Conservation (phyloP, 2,888 invertebrate genomes). For the Clivina fossor region DNA sequence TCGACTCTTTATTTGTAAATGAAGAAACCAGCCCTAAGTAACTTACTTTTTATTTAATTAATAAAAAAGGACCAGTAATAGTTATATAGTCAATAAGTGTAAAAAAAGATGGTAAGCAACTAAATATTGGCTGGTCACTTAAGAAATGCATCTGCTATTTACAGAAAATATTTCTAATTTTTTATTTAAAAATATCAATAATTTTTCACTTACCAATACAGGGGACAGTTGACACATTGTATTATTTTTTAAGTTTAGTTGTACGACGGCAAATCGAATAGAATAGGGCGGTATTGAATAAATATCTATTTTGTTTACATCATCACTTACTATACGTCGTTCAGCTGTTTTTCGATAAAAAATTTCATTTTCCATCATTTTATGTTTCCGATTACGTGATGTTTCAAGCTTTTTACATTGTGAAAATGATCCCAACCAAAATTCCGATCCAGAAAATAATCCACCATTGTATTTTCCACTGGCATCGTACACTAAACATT, state of each 20-base stretch:
- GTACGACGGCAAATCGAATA: constrained; percentile 19
- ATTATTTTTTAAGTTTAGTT: constrained; percentile 6
- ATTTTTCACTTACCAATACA: constrained; percentile 13
- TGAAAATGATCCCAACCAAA: constrained; percentile 30
- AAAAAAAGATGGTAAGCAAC: background rate
- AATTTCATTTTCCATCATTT: background rate
- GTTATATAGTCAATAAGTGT: background rate
- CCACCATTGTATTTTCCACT: constrained; percentile 29
- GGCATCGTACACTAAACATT: constrained; percentile 24
- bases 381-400: background rate
- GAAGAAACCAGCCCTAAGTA: background rate
- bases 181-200: background rate
- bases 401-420: constrained; percentile 25
- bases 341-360: constrained; percentile 13
- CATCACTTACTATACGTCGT: constrained; percentile 11
- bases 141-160: background rate
- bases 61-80: background rate
- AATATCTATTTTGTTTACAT: constrained; percentile 13
- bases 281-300: constrained; percentile 21
- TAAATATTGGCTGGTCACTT: background rate
- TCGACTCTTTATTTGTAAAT: too few species aligned
- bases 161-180: background rate
- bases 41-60: background rate
- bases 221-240: constrained; percentile 15
- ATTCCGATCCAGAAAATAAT: constrained; percentile 30